Evolutionary conservation across 2,113 vertebrate species (phyloP), one percentile per base, ranked within the genome.

Genomic region (Cephalopholis sonnerati): DNA sequence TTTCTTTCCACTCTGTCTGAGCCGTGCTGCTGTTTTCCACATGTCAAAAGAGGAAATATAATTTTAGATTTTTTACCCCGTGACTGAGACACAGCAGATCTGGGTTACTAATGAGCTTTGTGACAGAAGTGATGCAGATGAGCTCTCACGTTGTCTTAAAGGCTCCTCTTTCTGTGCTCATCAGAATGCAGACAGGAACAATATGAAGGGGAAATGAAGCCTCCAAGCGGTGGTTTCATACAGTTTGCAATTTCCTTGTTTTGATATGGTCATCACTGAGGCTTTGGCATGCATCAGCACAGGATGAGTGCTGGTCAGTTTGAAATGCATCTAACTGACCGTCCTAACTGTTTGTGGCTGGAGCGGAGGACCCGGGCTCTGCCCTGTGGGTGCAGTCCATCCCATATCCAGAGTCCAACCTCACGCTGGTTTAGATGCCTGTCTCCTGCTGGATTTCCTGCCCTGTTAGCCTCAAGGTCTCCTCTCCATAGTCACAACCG

Each of bases 171-270:
- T 74, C 59, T 64, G 24, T 25, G 24, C 65, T 80, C 29, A 53
- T 55, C 80, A 53, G 29, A 63, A 82, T 32, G 7, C 64, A 74
- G 41, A 76, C 58, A 57, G 25, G 10, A 68, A 67, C n/a, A 39
- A 24, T 46, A 44, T 13, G n/a, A 61, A 81, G 46, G 50, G 90
- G 89, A 92, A 93, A 90, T 90, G 50, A 92, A 88, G 74, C 73
- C 83, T 87, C 55, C 27, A 29, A 85, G 81, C 86, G 4, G 27
- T 22, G 67, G 36, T 58, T 89, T 88, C 65, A 57, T 66, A 64
- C 64, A 32, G 18, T 86, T 87, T 79, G 65, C 84, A 87, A 85
- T 90, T 91, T 93, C 87, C 89, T 90, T 29, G 7, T 83, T 61
- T 79, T 77, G 24, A 78, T 67, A 6, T 6, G 16, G 55, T 25